These are phyloP conservation scores for Dendroctonus valens DNA, from an alignment of 1,140 invertebrate genomes.

Conservation along the genomic window DNA sequence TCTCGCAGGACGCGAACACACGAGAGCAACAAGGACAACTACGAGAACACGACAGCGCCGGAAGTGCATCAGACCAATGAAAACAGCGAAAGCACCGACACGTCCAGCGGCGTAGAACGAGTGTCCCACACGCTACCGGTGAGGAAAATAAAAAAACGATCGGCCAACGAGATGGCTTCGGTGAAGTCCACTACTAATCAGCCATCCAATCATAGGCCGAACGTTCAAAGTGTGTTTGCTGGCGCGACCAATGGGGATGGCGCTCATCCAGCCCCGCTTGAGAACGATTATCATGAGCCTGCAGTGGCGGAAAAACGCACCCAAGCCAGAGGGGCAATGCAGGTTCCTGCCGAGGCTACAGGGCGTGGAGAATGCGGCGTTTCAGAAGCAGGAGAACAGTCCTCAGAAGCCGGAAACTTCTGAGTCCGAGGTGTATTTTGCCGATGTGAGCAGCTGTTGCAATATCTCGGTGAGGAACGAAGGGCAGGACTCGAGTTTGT, in stretches of 20 bases:
- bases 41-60: constrained; percentile 49
- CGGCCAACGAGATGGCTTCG: constrained; percentile 49
- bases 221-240: constrained; percentile 53
- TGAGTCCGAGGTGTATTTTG: constrained; percentile 80
- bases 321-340: constrained; percentile 31
- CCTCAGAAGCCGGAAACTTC: constrained; percentile 59
- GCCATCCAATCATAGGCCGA: constrained; percentile 46
- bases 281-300: constrained; percentile 46
- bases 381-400: constrained; percentile 59
- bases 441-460: constrained; percentile 82
- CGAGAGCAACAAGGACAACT: constrained; percentile 48
- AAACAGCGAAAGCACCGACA: constrained; percentile 49
- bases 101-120: constrained; percentile 50
- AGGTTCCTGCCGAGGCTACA: constrained; percentile 52
- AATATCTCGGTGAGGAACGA: constrained; percentile 69
- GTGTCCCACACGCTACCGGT: constrained; percentile 55
- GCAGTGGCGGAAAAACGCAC: constrained; percentile 35
- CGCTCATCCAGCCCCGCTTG: constrained; percentile 29
- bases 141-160: constrained; percentile 55
- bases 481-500: constrained; percentile 50
- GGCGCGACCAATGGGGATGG: constrained; percentile 34
- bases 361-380: constrained; percentile 66
- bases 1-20: constrained; percentile 35
- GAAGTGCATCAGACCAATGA: constrained; percentile 48
- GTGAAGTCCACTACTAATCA: constrained; percentile 49